Conservation (phyloP, 1,140 invertebrate genomes). For the Oreohelix idahoensis region DNA sequence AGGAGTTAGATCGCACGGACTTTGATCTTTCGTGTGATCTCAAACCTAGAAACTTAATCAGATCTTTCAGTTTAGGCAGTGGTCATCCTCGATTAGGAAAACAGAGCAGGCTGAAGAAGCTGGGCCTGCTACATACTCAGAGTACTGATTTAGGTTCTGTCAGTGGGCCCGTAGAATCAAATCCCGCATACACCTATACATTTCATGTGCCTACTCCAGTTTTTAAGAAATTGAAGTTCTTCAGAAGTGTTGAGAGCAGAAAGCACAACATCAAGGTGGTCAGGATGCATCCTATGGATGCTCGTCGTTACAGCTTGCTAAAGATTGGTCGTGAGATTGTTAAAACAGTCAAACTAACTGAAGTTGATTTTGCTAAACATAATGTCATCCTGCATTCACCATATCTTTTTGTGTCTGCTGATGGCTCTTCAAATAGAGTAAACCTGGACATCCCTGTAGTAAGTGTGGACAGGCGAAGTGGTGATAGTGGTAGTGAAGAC, state of each 20-base stretch:
- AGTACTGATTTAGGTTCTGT: constrained; percentile 7
- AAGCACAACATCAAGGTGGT: constrained; percentile 54
- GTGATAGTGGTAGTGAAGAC: constrained; percentile 6
- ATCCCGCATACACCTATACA: constrained; percentile 58
- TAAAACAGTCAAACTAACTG: constrained; percentile 51
- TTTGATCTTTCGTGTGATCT: not conserved
- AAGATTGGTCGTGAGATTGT: constrained; percentile 69
- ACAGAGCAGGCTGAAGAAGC: constrained; percentile 44
- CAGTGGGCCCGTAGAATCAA: not conserved
- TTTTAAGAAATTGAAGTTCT: constrained; percentile 62
- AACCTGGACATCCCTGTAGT: constrained; percentile 32
- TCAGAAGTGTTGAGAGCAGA: constrained; percentile 32
- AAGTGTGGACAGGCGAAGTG: constrained; percentile 11
- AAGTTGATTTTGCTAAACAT: constrained; percentile 44
- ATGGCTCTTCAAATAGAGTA: constrained; percentile 34
- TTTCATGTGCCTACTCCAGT: constrained; percentile 68
- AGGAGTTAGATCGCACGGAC: constrained; percentile 12
- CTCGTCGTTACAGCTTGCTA: constrained; percentile 65
- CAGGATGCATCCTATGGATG: constrained; percentile 69
- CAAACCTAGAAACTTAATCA: not conserved
- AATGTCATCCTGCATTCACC: not conserved
- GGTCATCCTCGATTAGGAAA: constrained; percentile 37
- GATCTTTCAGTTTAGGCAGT: not conserved
- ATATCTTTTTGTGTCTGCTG: not conserved
- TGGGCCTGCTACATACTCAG: constrained; percentile 28